Base-by-base conservation (phyloP, 2,797 vertebrate species). In the Enteromius anoplus region DNA sequence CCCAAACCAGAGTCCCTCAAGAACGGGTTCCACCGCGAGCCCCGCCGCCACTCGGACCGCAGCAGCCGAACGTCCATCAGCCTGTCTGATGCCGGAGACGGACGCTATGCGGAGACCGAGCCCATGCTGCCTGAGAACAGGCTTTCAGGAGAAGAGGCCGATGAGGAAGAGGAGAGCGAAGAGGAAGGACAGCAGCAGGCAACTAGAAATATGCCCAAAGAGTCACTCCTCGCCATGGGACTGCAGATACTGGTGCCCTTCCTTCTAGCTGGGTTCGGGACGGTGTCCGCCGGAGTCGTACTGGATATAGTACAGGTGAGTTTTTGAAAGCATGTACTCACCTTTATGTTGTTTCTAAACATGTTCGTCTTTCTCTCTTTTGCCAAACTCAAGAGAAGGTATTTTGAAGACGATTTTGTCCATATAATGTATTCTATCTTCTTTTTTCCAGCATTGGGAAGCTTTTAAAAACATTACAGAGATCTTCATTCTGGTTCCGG, bases 401-500 rank as follows among this genome's bases (percentile, higher is more conserved):
- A 34, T 73, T 73, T 53, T 73, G 47, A n/a, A 32, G 19, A 34
- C 11, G 14, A 11, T 72, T 49, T 51, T 72, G 26, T 32, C 47
- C 70, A 34, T 32, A 7, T 34, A 51, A 73, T n/a, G 47, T 4
- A 73, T 7, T 32, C 29, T 58, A 19, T 72, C 5, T n/a, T 58
- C 75, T 53, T n/a, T 2, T 53, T 4, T n/a, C 32, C 91, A 99
- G 98, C 98, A 99, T n/a, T 99, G 98, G 98, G 95, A 97, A 76
- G 97, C 97, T 0, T 99, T 99, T 92, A 95, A 91, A 91, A 95
- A 95, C 87, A 96, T 99, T 89, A 97, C 96, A 0, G 98, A 99
- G 95, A 97, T 99, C 89, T 99, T 99, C 92, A 99, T 99, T 92
- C 93, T 99, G 92, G 98, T 99, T 77, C 97, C 98, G 4, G 97